Evolutionary conservation across 2,888 invertebrate species (phyloP).

Genomic region (Matsumyia berberina): DNA sequence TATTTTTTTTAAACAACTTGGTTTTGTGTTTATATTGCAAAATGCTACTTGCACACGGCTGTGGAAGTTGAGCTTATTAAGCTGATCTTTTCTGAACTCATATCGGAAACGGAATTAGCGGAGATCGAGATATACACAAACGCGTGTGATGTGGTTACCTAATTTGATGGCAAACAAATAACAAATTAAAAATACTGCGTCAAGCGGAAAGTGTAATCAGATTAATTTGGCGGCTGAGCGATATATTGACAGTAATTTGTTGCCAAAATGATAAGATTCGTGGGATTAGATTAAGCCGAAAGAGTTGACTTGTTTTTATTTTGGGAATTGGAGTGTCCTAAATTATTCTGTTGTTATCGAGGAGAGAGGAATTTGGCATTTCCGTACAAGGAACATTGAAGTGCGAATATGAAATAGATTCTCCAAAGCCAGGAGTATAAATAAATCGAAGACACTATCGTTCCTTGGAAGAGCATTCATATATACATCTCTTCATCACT

Average conservation of each 20-base stretch:
- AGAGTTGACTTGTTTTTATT: too few relatives aligned
- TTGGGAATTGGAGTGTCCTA: too few relatives aligned
- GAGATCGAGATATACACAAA: not conserved
- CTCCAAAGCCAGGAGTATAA: too few relatives aligned
- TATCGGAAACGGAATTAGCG: slow-evolving; percentile 64
- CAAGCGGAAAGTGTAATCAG: not conserved
- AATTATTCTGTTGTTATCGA: too few relatives aligned
- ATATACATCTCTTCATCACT: too few relatives aligned
- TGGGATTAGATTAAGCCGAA: not conserved
- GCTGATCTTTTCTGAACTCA: slow-evolving; percentile 30
- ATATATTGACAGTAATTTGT: not conserved
- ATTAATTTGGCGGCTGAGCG: not conserved
- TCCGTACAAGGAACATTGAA: too few relatives aligned
- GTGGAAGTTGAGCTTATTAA: slow-evolving; percentile 8
- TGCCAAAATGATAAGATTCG: not conserved
- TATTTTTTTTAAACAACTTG: not conserved
- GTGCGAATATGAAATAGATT: too few relatives aligned
- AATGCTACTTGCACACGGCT: slow-evolving; percentile 1
- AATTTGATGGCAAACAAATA: slow-evolving; percentile 4
- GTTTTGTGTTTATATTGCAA: slow-evolving; percentile 30
- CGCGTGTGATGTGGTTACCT: slow-evolving; percentile 24
- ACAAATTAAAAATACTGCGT: too few relatives aligned
- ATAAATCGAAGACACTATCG: too few relatives aligned
- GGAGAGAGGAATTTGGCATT: too few relatives aligned
- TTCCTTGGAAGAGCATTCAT: too few relatives aligned